Evolutionary conservation across 1,140 invertebrate genomes (phyloP), one percentile per base, ranked within the genome.

Genomic region (Drosophila aff.): DNA sequence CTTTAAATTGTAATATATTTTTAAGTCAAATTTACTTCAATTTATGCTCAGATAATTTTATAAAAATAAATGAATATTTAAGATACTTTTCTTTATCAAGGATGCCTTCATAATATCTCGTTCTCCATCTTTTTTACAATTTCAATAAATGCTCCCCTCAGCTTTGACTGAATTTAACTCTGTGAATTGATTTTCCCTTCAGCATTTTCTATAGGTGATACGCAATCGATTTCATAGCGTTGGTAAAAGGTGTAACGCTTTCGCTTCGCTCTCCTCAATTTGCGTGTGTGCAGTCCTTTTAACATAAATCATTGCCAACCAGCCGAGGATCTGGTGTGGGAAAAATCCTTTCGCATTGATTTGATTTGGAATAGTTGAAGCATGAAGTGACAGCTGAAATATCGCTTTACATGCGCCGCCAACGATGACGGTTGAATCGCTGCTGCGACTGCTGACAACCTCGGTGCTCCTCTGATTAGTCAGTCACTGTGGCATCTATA

Each of bases 311-410:
- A 87, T 87, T 84, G 84, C 61, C 79, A 66, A 38, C 26, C 50
- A 63, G 40, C 33, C 49, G 23, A 46, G 49, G 36, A 21, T 58
- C 44, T 44, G 46, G 52, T 31, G 53, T 18, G 78, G 36, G 43
- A 63, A 66, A 68, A 76, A 60, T 79, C 61, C 76, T 89, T 79
- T 89, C 76, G 77, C 78, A 89, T 87, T 89, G 84, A 87, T 87
- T 87, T 87, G 84, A 81, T 87, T 87, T 89, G 77, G 77, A 87
- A 89, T 87, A 84, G 84, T 84, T 87, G 77, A 89, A 84, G 77
- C 84, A 89, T 89, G 82, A 87, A 87, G 68, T 87, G 84, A 89
- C 84, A 87, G 84, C 78, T 87, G 85, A 87, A 87, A 87, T 87
- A 89, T 87, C 84, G 84, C 60, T 84, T 87, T 87, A 87, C 85